phyloP scores from a whole-genome alignment of 2,888 invertebrate genomes.

The Mamestra brassicae region DNA sequence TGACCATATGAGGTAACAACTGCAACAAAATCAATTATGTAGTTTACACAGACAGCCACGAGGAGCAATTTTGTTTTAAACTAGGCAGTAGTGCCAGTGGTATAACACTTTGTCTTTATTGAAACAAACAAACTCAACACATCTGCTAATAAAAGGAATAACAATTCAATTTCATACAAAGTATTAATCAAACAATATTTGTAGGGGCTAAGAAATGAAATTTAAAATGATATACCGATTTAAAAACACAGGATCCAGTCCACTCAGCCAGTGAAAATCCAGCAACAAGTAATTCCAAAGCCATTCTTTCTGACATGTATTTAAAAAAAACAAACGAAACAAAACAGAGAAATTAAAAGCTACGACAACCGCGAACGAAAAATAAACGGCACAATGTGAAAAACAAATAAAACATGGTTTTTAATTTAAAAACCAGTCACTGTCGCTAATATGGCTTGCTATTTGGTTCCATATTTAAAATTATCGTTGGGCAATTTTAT shows the following conservation, averaged over 20 bases:
- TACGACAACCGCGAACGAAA: conserved; percentile 27
- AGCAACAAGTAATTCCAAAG: neutral
- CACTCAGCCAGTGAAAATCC: neutral
- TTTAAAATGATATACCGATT: neutral
- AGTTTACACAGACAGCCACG: too few relatives aligned
- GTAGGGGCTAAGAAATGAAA: too few relatives aligned
- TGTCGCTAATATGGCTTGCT: neutral
- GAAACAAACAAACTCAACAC: too few relatives aligned
- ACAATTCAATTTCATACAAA: too few relatives aligned
- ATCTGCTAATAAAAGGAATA: too few relatives aligned
- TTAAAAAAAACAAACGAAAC: conserved; percentile 14
- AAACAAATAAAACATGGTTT: conserved; percentile 25
- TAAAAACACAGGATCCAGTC: neutral
- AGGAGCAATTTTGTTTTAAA: too few relatives aligned
- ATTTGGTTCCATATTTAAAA: conserved; percentile 31
- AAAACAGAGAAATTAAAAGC: conserved; percentile 29
- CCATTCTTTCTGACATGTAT: conserved; percentile 14
- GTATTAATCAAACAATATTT: too few relatives aligned
- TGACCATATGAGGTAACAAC: too few relatives aligned
- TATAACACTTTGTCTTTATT: too few relatives aligned
- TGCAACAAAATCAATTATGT: too few relatives aligned
- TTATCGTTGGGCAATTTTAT: conserved; percentile 1
- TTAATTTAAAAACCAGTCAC: conserved; percentile 25
- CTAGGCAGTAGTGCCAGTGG: too few relatives aligned
- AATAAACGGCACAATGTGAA: conserved; percentile 28